Conservation (phyloP, 2,113 vertebrate species). For the Thamnophis sirtalis region DNA sequence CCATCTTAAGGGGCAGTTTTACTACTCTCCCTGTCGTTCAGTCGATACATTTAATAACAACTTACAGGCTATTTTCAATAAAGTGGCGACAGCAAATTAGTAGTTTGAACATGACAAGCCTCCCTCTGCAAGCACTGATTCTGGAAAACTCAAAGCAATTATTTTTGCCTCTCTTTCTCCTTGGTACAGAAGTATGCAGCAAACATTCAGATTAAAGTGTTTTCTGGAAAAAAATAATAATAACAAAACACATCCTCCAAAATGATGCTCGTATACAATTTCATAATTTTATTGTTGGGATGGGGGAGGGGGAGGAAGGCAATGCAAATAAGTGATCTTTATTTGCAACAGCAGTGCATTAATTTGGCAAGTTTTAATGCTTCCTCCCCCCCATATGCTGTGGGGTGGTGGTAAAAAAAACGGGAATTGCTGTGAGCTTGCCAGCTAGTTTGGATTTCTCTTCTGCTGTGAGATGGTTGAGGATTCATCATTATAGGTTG, state of each 20-base stretch:
- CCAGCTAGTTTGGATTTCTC: conserved; percentile 51
- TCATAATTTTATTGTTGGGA: conserved; percentile 69
- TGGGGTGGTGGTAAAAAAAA: conserved; percentile 47
- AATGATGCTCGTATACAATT: conserved; percentile 68
- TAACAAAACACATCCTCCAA: conserved; percentile 51
- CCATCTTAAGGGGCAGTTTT: conserved; percentile 88
- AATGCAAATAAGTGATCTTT: conserved; percentile 68
- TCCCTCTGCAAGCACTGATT: conserved; percentile 77
- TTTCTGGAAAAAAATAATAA: conserved; percentile 70
- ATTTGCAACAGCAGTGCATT: conserved; percentile 66
- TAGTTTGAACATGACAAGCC: conserved; percentile 84
- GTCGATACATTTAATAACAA: conserved; percentile 91
- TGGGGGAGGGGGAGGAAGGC: conserved; percentile 51
- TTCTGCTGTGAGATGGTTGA: conserved; percentile 52
- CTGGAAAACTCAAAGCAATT: conserved; percentile 81
- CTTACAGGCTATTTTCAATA: conserved; percentile 87
- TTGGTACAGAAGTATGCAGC: conserved; percentile 70
- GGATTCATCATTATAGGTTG: conserved; percentile 65
- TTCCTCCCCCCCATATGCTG: conserved; percentile 41
- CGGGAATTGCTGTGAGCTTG: conserved; percentile 47
- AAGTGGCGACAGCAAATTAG: conserved; percentile 86
- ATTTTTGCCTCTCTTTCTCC: conserved; percentile 45
- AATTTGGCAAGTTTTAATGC: conserved; percentile 65
- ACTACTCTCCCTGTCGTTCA: conserved; percentile 85
- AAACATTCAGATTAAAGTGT: conserved; percentile 73